Evolutionary conservation across 2,888 invertebrate genomes (phyloP).

Genomic region (Drosophila demipolita): DNA sequence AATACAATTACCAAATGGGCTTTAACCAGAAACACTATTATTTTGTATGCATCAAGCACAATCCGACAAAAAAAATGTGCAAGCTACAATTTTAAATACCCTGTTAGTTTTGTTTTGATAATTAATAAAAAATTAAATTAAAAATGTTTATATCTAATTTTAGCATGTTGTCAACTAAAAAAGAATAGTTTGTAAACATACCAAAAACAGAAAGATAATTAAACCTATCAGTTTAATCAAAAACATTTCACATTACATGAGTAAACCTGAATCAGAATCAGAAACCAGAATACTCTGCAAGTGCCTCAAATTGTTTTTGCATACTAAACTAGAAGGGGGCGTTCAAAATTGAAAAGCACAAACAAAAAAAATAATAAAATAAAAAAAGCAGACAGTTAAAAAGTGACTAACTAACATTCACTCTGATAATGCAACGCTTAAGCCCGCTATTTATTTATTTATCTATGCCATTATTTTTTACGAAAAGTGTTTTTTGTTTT

Average conservation of each 20-base stretch:
- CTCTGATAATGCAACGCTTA: slow-evolving; percentile 46
- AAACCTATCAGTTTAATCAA: neutral
- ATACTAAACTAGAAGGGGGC: neutral
- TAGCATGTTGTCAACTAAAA: neutral
- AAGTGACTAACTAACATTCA: slow-evolving; percentile 40
- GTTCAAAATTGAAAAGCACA: neutral
- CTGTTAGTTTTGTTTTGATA: neutral
- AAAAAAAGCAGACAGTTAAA: slow-evolving; percentile 3
- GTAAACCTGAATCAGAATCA: neutral
- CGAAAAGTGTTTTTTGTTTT: neutral
- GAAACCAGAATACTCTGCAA: neutral
- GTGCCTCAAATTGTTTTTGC: neutral
- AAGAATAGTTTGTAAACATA: neutral
- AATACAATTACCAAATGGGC: slow-evolving; percentile 7
- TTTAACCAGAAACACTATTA: slow-evolving; percentile 5
- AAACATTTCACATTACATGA: neutral
- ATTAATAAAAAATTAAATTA: neutral
- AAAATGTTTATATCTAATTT: neutral
- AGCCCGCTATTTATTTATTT: slow-evolving; percentile 63
- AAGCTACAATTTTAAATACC: neutral
- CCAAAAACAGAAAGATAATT: neutral
- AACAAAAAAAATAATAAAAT: neutral
- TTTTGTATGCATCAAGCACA: neutral
- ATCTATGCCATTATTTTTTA: slow-evolving; percentile 26
- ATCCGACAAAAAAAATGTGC: neutral